These are phyloP conservation scores for Myotis daubentonii DNA, from an alignment of 2,797 vertebrate genomes.

Conservation along the genomic window DNA sequence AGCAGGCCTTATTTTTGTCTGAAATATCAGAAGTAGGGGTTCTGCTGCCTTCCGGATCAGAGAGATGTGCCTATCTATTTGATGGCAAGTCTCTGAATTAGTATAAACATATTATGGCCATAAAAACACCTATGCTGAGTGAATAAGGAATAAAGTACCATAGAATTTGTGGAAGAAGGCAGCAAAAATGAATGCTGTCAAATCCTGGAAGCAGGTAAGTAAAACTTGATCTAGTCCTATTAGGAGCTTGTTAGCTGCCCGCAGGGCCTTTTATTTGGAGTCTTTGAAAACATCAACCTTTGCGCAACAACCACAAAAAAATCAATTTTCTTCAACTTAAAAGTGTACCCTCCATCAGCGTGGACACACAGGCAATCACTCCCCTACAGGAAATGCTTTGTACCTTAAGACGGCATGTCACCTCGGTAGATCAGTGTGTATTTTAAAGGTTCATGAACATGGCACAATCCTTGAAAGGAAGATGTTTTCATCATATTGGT, in stretches of 20 bases:
- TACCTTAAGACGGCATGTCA: neutral
- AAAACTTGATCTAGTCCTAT: neutral
- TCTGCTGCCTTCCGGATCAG: neutral
- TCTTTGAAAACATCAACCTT: slow-evolving; percentile 60
- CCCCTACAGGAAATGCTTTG: slow-evolving; percentile 37
- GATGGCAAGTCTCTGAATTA: slow-evolving; percentile 49
- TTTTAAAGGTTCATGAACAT: neutral
- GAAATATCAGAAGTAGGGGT: neutral
- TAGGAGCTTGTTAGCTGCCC: slow-evolving; percentile 47
- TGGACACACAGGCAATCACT: neutral
- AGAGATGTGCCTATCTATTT: neutral
- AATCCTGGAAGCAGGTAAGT: neutral
- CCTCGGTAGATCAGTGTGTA: slow-evolving; percentile 39
- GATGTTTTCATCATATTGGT: neutral
- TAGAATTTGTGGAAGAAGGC: neutral
- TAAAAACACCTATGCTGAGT: slow-evolving; percentile 49
- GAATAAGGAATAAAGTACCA: slow-evolving; percentile 51
- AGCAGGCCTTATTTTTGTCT: neutral
- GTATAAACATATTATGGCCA: neutral
- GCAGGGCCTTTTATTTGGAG: neutral
- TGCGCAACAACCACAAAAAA: slow-evolving; percentile 28
- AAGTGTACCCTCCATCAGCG: slow-evolving; percentile 22
- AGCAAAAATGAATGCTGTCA: slow-evolving; percentile 22
- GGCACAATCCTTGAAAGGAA: neutral
- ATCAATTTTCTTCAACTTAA: slow-evolving; percentile 61